Conservation (phyloP, 2,797 vertebrate species). For the Brachyrhaphis roseni region DNA sequence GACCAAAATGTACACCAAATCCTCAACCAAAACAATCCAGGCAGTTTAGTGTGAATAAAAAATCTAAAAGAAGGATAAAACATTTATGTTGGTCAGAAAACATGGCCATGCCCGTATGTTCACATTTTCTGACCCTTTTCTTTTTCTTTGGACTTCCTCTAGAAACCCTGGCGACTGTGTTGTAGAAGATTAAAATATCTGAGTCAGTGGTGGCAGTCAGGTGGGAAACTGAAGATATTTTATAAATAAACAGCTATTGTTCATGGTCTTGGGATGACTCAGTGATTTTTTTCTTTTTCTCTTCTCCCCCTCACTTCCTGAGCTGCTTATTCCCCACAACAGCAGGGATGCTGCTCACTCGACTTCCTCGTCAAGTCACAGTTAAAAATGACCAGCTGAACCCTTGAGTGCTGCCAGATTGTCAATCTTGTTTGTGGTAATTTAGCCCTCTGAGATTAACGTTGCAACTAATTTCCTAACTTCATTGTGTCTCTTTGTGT, state of each 20-base stretch:
- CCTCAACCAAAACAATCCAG: not conserved
- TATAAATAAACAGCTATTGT: not conserved
- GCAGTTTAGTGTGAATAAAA: not conserved
- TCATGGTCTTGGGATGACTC: not conserved
- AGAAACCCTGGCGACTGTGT: not conserved
- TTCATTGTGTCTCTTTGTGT: not conserved
- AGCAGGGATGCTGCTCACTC: not conserved
- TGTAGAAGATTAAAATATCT: not conserved
- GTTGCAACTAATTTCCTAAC: not conserved
- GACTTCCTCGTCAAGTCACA: not conserved
- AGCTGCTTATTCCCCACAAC: not conserved
- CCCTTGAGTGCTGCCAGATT: not conserved
- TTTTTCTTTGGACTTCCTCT: not conserved
- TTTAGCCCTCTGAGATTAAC: not conserved
- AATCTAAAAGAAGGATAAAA: not conserved
- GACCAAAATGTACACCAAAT: not conserved
- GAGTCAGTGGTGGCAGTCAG: not conserved
- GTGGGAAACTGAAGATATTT: not conserved
- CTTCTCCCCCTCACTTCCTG: not conserved
- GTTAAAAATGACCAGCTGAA: not conserved
- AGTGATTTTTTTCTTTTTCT: not conserved
- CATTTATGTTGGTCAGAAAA: not conserved
- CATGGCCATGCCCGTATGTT: not conserved
- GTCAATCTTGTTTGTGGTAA: not conserved
- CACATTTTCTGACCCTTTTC: not conserved